Percentiles rank a stretch among this genome's conserved stretches.
phyloP scores from a whole-genome alignment of 2,888 invertebrate species.

The Ethmia dodecea region DNA sequence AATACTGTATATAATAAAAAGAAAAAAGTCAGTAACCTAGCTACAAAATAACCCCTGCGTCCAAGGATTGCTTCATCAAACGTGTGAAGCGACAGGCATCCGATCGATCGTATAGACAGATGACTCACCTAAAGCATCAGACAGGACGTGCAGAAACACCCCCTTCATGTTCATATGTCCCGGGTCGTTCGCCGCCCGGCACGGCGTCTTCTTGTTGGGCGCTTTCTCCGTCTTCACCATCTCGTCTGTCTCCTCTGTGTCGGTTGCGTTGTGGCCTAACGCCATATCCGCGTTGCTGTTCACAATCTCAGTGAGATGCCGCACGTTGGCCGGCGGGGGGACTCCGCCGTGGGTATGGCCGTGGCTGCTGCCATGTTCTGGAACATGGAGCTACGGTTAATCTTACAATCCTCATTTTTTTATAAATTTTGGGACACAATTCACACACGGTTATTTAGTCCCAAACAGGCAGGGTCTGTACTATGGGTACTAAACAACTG shows the following conservation, averaged over 20 bases:
- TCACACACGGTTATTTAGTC: no score
- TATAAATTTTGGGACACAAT: no score
- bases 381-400: no score
- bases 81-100: no score
- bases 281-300: conserved; percentile 72
- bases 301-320: conserved; percentile 65
- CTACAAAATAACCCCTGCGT: no score
- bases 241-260: conserved; percentile 63
- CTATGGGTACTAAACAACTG: no score
- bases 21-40: no score
- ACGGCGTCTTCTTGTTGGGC: conserved; percentile 58
- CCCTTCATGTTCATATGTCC: conserved; percentile 99
- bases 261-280: conserved; percentile 60
- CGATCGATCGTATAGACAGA: neutral
- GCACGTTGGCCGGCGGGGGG: conserved; percentile 64
- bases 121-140: conserved; percentile 93
- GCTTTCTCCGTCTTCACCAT: conserved; percentile 54
- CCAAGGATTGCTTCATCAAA: no score
- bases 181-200: conserved; percentile 63
- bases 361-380: conserved; percentile 86
- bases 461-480: no score
- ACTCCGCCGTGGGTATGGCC: conserved; percentile 81
- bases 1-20: no score
- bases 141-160: conserved; percentile 98
- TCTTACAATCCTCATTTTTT: no score